Evolutionary conservation across 1,140 invertebrate species (phyloP).

Genomic region (Tetranychus cinnabarinus): DNA sequence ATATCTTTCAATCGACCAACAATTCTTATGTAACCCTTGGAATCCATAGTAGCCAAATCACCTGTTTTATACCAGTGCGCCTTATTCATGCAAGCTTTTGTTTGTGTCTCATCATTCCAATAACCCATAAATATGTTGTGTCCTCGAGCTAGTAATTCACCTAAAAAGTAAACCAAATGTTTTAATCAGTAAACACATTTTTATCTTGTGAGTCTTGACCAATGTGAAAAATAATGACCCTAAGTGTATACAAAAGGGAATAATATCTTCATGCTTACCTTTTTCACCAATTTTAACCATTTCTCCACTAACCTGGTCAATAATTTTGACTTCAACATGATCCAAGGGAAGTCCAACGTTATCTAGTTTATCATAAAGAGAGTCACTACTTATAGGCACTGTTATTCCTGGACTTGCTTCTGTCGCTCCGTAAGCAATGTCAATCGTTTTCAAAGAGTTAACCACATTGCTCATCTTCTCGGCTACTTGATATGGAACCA

Average conservation of each 20-base stretch:
- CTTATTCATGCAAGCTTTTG: slow-evolving; percentile 36
- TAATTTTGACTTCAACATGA: slow-evolving; percentile 49
- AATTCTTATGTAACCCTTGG: slow-evolving; percentile 48
- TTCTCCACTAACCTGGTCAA: slow-evolving; percentile 31
- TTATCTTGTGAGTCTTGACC: background rate
- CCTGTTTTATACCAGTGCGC: slow-evolving; percentile 76
- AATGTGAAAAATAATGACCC: background rate
- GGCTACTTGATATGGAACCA: background rate
- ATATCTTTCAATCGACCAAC: slow-evolving; percentile 37
- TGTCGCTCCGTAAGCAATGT: slow-evolving; percentile 52
- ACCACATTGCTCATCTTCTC: background rate
- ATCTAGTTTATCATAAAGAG: slow-evolving; percentile 33
- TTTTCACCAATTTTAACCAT: slow-evolving; percentile 9
- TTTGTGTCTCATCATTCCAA: slow-evolving; percentile 56
- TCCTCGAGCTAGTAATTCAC: slow-evolving; percentile 58
- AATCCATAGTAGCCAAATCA: slow-evolving; percentile 24
- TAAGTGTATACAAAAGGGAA: background rate
- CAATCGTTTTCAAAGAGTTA: background rate
- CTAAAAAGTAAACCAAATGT: slow-evolving; percentile 20
- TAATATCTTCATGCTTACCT: background rate
- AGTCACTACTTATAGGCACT: slow-evolving; percentile 41
- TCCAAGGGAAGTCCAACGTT: slow-evolving; percentile 53
- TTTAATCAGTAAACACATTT: background rate
- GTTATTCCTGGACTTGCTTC: slow-evolving; percentile 47
- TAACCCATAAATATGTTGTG: slow-evolving; percentile 65